A percentile compares a stretch with the other conserved stretches of the same genome.
These are phyloP conservation scores for Sitta europaea DNA, from an alignment of 2,113 vertebrate genomes.

Conservation along the genomic window DNA sequence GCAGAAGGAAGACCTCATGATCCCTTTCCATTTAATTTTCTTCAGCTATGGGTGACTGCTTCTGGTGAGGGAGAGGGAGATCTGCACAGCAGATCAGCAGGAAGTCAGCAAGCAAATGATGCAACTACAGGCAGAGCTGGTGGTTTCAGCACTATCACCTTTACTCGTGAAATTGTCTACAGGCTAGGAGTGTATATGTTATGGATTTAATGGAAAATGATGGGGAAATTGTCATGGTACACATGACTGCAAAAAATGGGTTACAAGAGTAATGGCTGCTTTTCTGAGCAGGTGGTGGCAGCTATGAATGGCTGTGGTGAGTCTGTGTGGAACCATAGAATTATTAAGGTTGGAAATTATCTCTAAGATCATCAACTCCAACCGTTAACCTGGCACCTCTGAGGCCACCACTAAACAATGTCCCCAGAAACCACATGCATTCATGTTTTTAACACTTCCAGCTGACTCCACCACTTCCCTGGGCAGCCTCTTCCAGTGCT, in stretches of 20 bases:
- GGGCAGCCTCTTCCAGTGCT: neutral
- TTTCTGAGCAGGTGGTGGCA: neutral
- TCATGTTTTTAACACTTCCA: neutral
- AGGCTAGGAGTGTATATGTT: neutral
- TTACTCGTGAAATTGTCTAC: neutral
- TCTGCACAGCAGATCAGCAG: neutral
- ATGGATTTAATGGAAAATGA: neutral
- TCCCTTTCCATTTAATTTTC: slow-evolving; percentile 10
- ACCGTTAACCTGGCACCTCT: neutral
- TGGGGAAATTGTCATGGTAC: neutral
- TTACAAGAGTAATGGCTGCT: neutral
- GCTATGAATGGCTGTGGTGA: neutral
- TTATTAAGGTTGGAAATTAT: neutral
- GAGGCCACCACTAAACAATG: neutral
- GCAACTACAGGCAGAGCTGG: neutral
- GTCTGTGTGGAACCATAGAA: neutral
- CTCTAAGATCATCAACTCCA: neutral
- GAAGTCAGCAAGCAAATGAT: neutral
- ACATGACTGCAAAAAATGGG: neutral
- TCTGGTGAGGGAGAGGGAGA: neutral
- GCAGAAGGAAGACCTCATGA: slow-evolving; percentile 30
- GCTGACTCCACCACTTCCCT: neutral
- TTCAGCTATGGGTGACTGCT: neutral
- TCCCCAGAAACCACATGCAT: neutral
- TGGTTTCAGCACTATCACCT: neutral